These are phyloP conservation scores for Lates japonicus DNA, from an alignment of 2,797 vertebrate genomes.

Conservation along the genomic window DNA sequence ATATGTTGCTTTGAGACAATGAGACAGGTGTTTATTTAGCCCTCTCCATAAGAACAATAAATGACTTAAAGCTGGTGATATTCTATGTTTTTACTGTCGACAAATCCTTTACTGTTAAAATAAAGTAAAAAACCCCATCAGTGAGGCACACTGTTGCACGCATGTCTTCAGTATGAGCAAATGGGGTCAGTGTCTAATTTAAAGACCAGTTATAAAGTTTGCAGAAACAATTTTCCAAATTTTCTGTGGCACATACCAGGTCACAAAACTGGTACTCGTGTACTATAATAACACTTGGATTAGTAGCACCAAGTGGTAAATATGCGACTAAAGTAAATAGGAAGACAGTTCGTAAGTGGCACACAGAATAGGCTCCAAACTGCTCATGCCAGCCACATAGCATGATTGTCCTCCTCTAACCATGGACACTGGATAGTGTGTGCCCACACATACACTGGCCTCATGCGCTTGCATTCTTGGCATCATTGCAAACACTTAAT, in stretches of 20 bases:
- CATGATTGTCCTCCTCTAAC: constrained; percentile 3
- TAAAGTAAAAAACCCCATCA: not conserved
- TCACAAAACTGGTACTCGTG: constrained; percentile 18
- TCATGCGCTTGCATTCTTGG: constrained; percentile 25
- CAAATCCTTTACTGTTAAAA: no score
- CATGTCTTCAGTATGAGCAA: not conserved
- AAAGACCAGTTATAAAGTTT: not conserved
- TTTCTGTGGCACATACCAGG: constrained; percentile 14
- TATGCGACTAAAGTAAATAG: not conserved
- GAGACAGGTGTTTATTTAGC: not conserved
- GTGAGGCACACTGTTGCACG: not conserved
- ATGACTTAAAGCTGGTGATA: not conserved
- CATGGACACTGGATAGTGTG: constrained; percentile 16
- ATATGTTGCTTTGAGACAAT: not conserved
- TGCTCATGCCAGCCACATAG: constrained; percentile 10
- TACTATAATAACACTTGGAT: not conserved
- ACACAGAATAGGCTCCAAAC: constrained; percentile 31
- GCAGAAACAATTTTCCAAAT: constrained; percentile 1
- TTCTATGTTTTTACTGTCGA: not conserved
- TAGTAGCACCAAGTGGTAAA: constrained; percentile 3
- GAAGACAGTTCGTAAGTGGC: not conserved
- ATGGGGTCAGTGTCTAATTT: not conserved
- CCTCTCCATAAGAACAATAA: not conserved
- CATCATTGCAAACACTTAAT: constrained; percentile 54
- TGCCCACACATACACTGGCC: constrained; percentile 48